phyloP scores from a whole-genome alignment of 2,888 invertebrate species.

The Eledona agricola region DNA sequence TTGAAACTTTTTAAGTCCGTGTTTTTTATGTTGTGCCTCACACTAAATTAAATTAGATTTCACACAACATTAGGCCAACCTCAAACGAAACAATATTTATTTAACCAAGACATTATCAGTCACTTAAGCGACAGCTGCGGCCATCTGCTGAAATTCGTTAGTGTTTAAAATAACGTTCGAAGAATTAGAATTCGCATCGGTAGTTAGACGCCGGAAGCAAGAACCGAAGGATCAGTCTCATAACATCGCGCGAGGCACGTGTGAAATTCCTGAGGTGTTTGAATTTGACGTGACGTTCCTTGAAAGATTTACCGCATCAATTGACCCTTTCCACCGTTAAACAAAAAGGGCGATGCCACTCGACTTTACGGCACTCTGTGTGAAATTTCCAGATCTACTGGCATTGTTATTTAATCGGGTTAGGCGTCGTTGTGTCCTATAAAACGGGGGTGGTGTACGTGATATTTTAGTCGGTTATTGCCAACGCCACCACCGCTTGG shows the following conservation, averaged over 20 bases:
- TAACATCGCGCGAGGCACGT: slow-evolving; percentile 19
- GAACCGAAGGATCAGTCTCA: slow-evolving; percentile 7
- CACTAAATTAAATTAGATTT: too few species aligned
- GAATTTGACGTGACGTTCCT: slow-evolving; percentile 28
- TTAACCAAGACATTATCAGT: too few species aligned
- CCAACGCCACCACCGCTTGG: slow-evolving; percentile 9
- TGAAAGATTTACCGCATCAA: slow-evolving; percentile 34
- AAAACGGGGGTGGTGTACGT: slow-evolving; percentile 38
- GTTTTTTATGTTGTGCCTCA: too few species aligned
- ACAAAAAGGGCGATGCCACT: slow-evolving; percentile 35
- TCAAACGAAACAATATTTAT: too few species aligned
- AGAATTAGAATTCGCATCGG: too few species aligned
- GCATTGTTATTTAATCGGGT: slow-evolving; percentile 40
- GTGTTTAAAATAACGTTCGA: too few species aligned
- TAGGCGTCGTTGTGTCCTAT: slow-evolving; percentile 36
- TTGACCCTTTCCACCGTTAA: slow-evolving; percentile 36
- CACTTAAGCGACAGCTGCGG: too few species aligned
- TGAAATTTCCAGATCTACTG: slow-evolving; percentile 33
- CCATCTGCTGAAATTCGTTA: too few species aligned
- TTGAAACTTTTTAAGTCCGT: too few species aligned
- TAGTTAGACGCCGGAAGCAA: too few species aligned
- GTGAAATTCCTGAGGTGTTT: slow-evolving; percentile 21
- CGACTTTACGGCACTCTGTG: slow-evolving; percentile 29
- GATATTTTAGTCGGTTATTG: slow-evolving; percentile 32
- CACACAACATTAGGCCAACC: too few species aligned